Conservation (phyloP, 1,140 invertebrate species). For the Drosophila trapezifrons region DNA sequence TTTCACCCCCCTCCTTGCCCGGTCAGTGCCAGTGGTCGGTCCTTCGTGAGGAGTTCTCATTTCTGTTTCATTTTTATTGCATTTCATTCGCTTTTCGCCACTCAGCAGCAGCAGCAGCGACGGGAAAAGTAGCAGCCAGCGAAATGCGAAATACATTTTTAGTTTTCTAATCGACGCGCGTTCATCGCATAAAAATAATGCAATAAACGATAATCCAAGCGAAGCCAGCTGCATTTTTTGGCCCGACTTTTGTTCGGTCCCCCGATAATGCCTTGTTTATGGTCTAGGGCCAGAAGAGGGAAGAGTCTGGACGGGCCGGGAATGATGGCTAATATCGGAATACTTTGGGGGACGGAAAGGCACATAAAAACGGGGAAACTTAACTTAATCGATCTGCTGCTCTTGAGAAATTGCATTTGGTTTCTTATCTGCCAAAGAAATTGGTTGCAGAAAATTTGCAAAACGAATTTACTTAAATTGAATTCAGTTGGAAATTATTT, state of each 20-base stretch:
- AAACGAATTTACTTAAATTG: background rate
- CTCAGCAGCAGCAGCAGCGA: constrained; percentile 32
- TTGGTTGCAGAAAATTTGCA: background rate
- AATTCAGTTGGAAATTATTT: background rate
- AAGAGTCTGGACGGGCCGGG: constrained; percentile 3
- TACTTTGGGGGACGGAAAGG: background rate
- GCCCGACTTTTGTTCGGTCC: constrained; percentile 53
- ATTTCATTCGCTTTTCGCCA: constrained; percentile 68
- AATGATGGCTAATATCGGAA: constrained; percentile 31
- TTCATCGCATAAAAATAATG: constrained; percentile 83
- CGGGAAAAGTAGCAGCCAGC: constrained; percentile 1
- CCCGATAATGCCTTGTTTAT: constrained; percentile 73
- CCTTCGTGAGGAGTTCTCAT: constrained; percentile 31
- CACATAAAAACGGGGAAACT: background rate
- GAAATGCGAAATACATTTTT: constrained; percentile 77
- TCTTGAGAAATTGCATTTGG: constrained; percentile 9
- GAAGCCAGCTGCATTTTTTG: constrained; percentile 65
- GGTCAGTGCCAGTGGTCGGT: background rate
- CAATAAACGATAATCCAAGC: constrained; percentile 78
- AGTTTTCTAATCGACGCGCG: constrained; percentile 82
- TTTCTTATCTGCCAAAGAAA: background rate
- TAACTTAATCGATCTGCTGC: constrained; percentile 14
- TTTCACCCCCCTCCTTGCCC: background rate
- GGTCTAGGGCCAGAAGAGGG: constrained; percentile 8
- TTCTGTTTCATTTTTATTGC: constrained; percentile 71